These are phyloP conservation scores for Epizoanthus stellaris DNA, from an alignment of 92 coral and sea anemone species.

Conservation along the genomic window DNA sequence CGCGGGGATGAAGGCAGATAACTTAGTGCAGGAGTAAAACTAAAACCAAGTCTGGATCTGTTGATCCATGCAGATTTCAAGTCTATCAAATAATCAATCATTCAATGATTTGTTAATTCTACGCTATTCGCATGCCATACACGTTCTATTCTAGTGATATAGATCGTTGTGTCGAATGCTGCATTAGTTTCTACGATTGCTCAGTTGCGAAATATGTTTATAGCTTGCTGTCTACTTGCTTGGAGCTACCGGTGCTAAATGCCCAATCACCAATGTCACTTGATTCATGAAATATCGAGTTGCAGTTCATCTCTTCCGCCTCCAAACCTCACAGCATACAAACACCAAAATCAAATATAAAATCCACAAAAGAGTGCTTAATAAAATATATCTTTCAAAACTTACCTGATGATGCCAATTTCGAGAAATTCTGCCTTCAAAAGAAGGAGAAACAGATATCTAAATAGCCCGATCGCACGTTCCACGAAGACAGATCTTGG, in stretches of 20 bases:
- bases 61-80: too few species aligned
- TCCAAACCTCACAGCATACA: slow-evolving; percentile 9
- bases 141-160: too few species aligned
- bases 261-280: slow-evolving; percentile 19
- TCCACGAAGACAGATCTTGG: slow-evolving; percentile 41
- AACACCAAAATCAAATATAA: not conserved
- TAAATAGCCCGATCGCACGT: slow-evolving; percentile 42
- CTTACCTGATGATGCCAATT: slow-evolving; percentile 37
- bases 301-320: slow-evolving; percentile 25
- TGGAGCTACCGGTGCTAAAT: slow-evolving; percentile 26
- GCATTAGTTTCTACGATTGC: not conserved
- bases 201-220: not conserved
- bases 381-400: not conserved
- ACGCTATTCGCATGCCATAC: too few species aligned
- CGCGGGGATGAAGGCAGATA: too few species aligned
- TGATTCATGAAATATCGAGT: slow-evolving; percentile 17
- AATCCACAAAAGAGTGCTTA: not conserved
- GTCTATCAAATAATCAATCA: too few species aligned
- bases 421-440: slow-evolving; percentile 38
- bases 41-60: too few species aligned
- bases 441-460: slow-evolving; percentile 36
- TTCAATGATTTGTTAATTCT: too few species aligned
- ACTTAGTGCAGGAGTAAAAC: too few species aligned
- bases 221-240: slow-evolving; percentile 33
- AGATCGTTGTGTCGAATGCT: too few species aligned